These are phyloP conservation scores for Petrosia ficiformis DNA, from an alignment of 37 sponge, comb jelly and placozoan genomes.

Conservation along the genomic window DNA sequence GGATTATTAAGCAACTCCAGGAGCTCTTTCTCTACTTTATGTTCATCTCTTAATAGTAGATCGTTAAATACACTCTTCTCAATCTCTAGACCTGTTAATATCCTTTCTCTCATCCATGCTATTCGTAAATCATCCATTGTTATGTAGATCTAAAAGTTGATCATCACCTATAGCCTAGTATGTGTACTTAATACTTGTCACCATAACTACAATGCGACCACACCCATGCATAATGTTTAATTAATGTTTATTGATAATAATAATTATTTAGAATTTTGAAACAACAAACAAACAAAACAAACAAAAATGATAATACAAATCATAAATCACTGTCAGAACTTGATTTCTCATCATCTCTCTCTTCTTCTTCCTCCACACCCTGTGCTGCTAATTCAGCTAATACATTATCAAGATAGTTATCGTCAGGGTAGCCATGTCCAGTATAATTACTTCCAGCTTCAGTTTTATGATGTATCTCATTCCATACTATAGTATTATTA, in stretches of 20 bases:
- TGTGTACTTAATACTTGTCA: too few species aligned
- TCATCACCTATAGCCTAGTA: too few species aligned
- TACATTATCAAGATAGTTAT: constrained; percentile 89
- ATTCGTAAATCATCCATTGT: constrained; percentile 84
- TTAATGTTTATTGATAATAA: too few species aligned
- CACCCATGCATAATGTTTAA: too few species aligned
- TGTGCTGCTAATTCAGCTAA: constrained; percentile 86
- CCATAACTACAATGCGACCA: too few species aligned
- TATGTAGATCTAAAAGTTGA: too few species aligned
- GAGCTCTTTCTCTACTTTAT: constrained; percentile 37
- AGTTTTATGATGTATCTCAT: constrained; percentile 99
- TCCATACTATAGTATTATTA: constrained; percentile 91
- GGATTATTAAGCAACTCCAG: constrained; percentile 43
- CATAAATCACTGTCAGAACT: neutral
- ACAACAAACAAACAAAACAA: neutral
- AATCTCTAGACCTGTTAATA: constrained; percentile 62
- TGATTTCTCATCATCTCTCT: neutral
- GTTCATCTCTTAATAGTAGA: constrained; percentile 65
- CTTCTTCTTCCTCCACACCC: constrained; percentile 72
- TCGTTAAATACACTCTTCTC: constrained; percentile 65
- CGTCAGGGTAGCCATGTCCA: constrained; percentile 98
- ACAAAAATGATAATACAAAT: neutral
- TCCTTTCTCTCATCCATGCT: constrained; percentile 84
- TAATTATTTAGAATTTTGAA: too few species aligned
- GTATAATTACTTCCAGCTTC: constrained; percentile 56